phyloP scores from a whole-genome alignment of 2,113 vertebrate species.

The Pluvialis apricaria region DNA sequence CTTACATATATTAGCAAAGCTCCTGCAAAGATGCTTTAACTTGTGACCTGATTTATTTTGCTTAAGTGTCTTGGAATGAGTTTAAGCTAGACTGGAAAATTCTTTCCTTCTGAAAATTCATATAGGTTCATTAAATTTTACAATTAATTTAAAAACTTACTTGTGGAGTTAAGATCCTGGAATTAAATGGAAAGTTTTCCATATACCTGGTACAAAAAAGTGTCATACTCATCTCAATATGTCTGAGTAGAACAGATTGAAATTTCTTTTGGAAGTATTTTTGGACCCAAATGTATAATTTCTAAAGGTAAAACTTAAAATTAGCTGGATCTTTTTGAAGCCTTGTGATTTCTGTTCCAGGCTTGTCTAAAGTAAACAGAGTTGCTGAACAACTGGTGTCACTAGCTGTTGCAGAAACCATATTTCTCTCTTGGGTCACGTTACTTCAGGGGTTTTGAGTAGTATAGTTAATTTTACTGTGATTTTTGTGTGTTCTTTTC shows the following conservation, averaged over 20 bases:
- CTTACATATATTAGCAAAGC: background rate
- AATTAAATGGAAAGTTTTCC: background rate
- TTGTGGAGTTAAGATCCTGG: background rate
- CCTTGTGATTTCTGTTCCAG: background rate
- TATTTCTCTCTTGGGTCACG: background rate
- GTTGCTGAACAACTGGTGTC: background rate
- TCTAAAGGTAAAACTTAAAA: background rate
- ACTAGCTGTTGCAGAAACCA: background rate
- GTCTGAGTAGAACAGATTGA: background rate
- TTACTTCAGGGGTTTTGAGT: background rate
- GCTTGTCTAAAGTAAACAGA: background rate
- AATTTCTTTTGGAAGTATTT: background rate
- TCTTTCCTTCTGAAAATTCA: background rate
- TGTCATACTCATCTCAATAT: rapidly evolving
- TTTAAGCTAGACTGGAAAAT: background rate
- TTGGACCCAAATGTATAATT: background rate
- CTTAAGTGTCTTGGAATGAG: background rate
- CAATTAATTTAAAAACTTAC: background rate
- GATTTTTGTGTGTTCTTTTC: background rate
- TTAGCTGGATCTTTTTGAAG: background rate
- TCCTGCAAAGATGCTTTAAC: background rate
- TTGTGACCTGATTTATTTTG: background rate
- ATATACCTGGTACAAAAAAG: background rate
- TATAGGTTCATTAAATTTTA: background rate
- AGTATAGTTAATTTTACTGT: background rate